These are phyloP conservation scores for Neolamprologus fasciatus DNA, from an alignment of 2,113 vertebrate species.

Conservation along the genomic window DNA sequence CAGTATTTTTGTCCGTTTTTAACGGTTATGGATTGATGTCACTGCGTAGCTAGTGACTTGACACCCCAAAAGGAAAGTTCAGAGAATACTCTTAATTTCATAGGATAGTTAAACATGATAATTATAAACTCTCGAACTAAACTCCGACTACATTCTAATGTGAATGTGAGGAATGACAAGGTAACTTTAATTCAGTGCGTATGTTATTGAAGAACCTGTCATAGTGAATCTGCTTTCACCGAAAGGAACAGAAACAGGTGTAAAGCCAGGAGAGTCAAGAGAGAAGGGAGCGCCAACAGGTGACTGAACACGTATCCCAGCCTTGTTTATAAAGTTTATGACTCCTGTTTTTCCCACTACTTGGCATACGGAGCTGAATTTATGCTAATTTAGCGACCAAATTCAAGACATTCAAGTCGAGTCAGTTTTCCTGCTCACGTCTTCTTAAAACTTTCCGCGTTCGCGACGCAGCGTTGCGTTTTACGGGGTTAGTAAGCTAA, in stretches of 20 bases:
- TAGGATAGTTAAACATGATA: not conserved
- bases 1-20: not conserved
- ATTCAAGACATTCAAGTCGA: not conserved
- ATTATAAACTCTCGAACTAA: not conserved
- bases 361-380: not conserved
- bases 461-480: not conserved
- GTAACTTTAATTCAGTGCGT: not conserved
- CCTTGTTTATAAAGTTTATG: not conserved
- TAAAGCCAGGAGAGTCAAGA: not conserved
- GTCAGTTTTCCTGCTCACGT: not conserved
- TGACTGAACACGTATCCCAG: not conserved
- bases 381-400: not conserved
- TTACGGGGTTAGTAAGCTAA: not conserved
- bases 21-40: not conserved
- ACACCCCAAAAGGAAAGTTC: not conserved
- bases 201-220: not conserved
- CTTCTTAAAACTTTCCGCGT: not conserved
- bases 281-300: not conserved
- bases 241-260: not conserved
- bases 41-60: not conserved
- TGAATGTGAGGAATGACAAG: constrained; percentile 20
- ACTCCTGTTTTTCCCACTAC: not conserved
- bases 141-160: not conserved
- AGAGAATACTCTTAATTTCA: not conserved
- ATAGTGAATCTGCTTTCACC: not conserved